A percentile compares a stretch with the other conserved stretches of the same genome.
phyloP scores from a whole-genome alignment of 2,797 vertebrate species.

The Molossus molossus region DNA sequence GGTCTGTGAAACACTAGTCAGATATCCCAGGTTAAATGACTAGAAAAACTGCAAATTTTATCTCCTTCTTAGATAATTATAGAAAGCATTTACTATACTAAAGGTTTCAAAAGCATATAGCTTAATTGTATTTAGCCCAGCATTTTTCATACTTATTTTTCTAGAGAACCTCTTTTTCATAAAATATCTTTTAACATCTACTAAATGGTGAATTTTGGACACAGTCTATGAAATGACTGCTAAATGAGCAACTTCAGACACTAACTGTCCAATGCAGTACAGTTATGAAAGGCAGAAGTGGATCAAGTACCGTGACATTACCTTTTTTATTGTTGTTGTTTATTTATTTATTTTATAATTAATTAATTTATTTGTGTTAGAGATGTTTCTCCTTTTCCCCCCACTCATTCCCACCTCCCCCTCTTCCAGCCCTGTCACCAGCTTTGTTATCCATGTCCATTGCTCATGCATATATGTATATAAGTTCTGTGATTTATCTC shows the following conservation, averaged over 20 bases:
- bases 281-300: not conserved
- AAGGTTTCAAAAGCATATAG: not conserved
- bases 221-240: constrained; percentile 19
- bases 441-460: too few relatives aligned
- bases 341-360: too few relatives aligned
- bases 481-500: too few relatives aligned
- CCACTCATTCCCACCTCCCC: too few relatives aligned
- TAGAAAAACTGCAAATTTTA: constrained; percentile 2
- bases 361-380: too few relatives aligned
- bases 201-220: constrained; percentile 3
- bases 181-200: not conserved
- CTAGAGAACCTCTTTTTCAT: constrained; percentile 8
- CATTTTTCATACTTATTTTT: constrained; percentile 29
- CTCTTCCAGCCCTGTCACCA: too few relatives aligned
- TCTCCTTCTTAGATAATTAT: constrained; percentile 33
- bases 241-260: constrained; percentile 34
- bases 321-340: too few relatives aligned
- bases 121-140: constrained; percentile 10
- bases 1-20: not conserved
- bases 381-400: too few relatives aligned
- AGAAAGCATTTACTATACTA: not conserved
- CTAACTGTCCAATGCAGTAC: not conserved
- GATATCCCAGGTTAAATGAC: constrained; percentile 33
- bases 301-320: not conserved
- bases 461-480: too few relatives aligned